Evolutionary conservation across 1,140 invertebrate species (phyloP).

Genomic region (Trachymyrmex cornetzi): DNA sequence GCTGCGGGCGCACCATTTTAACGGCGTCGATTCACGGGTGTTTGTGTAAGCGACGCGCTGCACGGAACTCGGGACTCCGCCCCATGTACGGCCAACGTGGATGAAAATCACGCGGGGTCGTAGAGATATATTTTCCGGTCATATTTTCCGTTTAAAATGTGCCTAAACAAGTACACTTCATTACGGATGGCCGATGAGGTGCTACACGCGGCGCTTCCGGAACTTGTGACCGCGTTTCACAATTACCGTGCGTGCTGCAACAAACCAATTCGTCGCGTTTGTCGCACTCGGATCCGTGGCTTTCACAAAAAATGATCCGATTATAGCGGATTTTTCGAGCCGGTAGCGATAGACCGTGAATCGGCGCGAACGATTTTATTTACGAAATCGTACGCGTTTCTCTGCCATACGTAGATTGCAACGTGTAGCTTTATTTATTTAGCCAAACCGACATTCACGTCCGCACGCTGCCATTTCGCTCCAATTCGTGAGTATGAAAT

Average conservation of each 20-base stretch:
- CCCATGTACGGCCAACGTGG: background rate
- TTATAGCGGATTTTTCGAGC: constrained; percentile 37
- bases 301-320: constrained; percentile 51
- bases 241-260: constrained; percentile 26
- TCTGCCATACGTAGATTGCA: constrained; percentile 21
- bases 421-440: constrained; percentile 34
- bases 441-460: background rate
- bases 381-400: background rate
- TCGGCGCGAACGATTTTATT: constrained; percentile 42
- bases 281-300: constrained; percentile 6
- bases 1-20: constrained; percentile 59
- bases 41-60: constrained; percentile 37
- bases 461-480: constrained; percentile 9
- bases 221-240: constrained; percentile 35
- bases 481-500: constrained; percentile 27
- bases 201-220: background rate
- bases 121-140: too few species aligned
- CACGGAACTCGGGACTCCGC: background rate
- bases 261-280: constrained; percentile 41
- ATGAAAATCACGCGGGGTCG: background rate
- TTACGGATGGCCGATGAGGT: constrained; percentile 37
- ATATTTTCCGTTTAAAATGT: constrained; percentile 48
- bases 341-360: constrained; percentile 31
- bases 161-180: constrained; percentile 52
- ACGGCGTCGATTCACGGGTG: constrained; percentile 17